A percentile compares a stretch with the other conserved stretches of the same genome.
Conservation (phyloP, 2,113 vertebrate genomes). For the Macquaria australasica region DNA sequence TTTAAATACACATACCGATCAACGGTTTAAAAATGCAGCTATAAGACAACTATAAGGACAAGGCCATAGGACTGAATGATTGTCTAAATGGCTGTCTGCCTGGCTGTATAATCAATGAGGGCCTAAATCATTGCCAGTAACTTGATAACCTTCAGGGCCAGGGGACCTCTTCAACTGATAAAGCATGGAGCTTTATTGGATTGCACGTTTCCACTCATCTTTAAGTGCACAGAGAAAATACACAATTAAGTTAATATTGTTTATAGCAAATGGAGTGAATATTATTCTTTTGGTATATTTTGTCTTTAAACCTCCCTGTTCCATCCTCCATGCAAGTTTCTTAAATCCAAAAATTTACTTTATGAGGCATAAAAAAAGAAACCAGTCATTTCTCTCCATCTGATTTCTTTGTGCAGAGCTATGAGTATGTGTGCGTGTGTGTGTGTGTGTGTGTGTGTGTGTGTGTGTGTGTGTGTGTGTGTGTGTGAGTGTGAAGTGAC, state of each 20-base stretch:
- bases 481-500: slow-evolving; percentile 54
- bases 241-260: slow-evolving; percentile 23
- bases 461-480: slow-evolving; percentile 4
- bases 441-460: slow-evolving; percentile 2
- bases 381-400: slow-evolving; percentile 31
- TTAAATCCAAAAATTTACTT: slow-evolving; percentile 37
- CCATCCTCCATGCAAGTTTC: background rate
- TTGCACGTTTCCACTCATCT: slow-evolving; percentile 37
- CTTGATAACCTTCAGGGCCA: slow-evolving; percentile 62
- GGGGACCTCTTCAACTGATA: slow-evolving; percentile 47
- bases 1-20: slow-evolving; percentile 3
- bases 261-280: background rate
- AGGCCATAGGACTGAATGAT: slow-evolving; percentile 16
- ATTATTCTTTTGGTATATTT: background rate
- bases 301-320: background rate
- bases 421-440: slow-evolving; percentile 12
- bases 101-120: slow-evolving; percentile 49
- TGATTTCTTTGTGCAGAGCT: slow-evolving; percentile 45
- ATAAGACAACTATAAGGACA: background rate
- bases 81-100: slow-evolving; percentile 30
- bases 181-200: slow-evolving; percentile 44
- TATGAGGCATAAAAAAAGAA: slow-evolving; percentile 45
- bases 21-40: background rate
- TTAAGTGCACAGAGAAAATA: slow-evolving; percentile 22
- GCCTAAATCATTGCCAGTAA: slow-evolving; percentile 61